Evolutionary conservation across 2,797 vertebrate species (phyloP), one percentile per base, ranked within the genome.

Genomic region (Coracias cyanogaster): DNA sequence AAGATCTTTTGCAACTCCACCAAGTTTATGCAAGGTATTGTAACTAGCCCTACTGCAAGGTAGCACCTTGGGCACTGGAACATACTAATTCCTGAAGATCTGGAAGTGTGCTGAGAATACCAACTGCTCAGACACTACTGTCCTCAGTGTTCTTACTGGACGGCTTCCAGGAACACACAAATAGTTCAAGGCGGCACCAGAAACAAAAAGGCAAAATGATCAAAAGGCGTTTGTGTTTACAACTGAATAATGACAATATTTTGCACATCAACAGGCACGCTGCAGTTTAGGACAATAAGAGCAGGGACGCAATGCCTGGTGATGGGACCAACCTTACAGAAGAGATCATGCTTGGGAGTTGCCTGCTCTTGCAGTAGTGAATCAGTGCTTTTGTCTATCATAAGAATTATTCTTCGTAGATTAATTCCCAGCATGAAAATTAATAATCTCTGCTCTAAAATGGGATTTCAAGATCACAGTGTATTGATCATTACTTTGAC

Each of bases 391-490:
- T 4, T 31, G 4, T 83, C 62, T 16, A 22, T 41, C 28, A 25
- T 35, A 51, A 81, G 35, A 70, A 73, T 55, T 52, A 70, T 16
- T 21, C 24, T 60, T 74, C 0, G 0, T 9, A 66, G 25, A 60
- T 71, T 78, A 83, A 90, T 67, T 86, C 20, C 52, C 37, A 89
- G 33, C 31, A 78, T 29, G n/a, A 71, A 88, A 74, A 92, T 90
- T 48, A 69, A 78, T 17, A 49, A 22, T 29, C 6, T 48, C 35
- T 73, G 37, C 12, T 66, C n/a, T 41, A 65, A 89, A 94, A 87
- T 10, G 7, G 64, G 41, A 46, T 91, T 80, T 57, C 49, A 74
- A 52, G 18, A 86, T 60, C 64, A 54, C 28, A 76, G n/a, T 45
- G 12, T 49, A 66, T 4, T 48, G 45, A 67, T 83, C 5, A 5